Evolutionary conservation across 2,888 invertebrate species (phyloP).

Genomic region (Ornithoptera priamus): DNA sequence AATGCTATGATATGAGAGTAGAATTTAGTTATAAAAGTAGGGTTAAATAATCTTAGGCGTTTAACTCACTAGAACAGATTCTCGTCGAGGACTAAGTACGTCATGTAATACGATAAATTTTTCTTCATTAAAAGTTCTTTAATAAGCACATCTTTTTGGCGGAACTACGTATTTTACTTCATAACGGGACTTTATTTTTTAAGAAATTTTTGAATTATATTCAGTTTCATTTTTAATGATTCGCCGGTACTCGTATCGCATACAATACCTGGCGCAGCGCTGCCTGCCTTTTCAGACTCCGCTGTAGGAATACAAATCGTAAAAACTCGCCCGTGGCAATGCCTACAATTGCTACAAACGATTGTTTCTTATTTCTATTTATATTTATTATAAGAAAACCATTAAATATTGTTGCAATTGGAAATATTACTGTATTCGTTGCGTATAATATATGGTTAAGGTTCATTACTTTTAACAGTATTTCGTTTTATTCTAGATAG

Average conservation of each 20-base stretch:
- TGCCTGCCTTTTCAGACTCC: slow-evolving; percentile 11
- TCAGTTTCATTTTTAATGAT: slow-evolving; percentile 18
- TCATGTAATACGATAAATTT: not conserved
- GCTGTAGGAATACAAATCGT: slow-evolving; percentile 23
- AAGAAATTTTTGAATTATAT: not conserved
- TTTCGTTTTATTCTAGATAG: no score
- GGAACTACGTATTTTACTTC: not conserved
- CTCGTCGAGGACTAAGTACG: not conserved
- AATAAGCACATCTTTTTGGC: not conserved
- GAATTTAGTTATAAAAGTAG: no score
- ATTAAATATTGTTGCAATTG: not conserved
- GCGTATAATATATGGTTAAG: no score
- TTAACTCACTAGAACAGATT: no score
- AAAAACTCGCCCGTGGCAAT: slow-evolving; percentile 12
- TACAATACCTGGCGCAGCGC: slow-evolving; percentile 17
- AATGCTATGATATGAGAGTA: no score
- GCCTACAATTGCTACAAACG: slow-evolving; percentile 7
- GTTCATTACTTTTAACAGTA: no score
- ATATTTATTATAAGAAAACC: not conserved
- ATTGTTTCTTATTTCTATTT: slow-evolving; percentile 11
- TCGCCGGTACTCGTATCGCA: slow-evolving; percentile 1
- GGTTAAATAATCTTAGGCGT: not conserved
- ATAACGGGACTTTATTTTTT: not conserved
- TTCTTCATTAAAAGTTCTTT: not conserved
- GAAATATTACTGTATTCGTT: not conserved